phyloP scores from a whole-genome alignment of 2,888 invertebrate species.

The Lithophane ornitopus region DNA sequence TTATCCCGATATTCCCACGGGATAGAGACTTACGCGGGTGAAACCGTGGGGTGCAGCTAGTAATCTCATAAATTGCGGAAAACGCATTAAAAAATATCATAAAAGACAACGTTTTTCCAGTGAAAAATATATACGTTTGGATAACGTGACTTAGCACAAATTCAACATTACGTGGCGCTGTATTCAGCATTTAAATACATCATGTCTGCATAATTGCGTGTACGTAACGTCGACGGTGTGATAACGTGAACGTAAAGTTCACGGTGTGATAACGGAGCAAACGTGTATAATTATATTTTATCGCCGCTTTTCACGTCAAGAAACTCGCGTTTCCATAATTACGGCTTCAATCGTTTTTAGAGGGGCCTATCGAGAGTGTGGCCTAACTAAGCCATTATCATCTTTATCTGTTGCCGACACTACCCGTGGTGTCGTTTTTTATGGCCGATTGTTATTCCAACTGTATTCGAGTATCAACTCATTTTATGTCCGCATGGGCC shows the following conservation, averaged over 20 bases:
- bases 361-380: slow-evolving; percentile 33
- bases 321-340: slow-evolving; percentile 56
- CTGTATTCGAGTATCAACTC: slow-evolving; percentile 61
- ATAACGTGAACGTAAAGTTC: slow-evolving; percentile 57
- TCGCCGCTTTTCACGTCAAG: slow-evolving; percentile 53
- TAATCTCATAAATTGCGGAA: slow-evolving; percentile 40
- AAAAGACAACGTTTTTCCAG: slow-evolving; percentile 25
- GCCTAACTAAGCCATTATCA: slow-evolving; percentile 39
- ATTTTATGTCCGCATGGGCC: slow-evolving; percentile 70
- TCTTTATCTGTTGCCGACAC: slow-evolving; percentile 56
- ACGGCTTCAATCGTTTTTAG: slow-evolving; percentile 51
- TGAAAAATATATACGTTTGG: slow-evolving; percentile 45
- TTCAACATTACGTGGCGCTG: slow-evolving; percentile 44
- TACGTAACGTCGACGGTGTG: slow-evolving; percentile 50
- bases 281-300: slow-evolving; percentile 61
- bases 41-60: too few relatives aligned
- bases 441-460: slow-evolving; percentile 58
- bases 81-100: slow-evolving; percentile 30
- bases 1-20: too few relatives aligned
- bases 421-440: slow-evolving; percentile 41
- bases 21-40: too few relatives aligned
- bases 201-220: slow-evolving; percentile 63
- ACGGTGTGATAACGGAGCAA: slow-evolving; percentile 53
- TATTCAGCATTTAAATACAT: slow-evolving; percentile 63
- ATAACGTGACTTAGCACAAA: slow-evolving; percentile 59